A percentile compares a stretch with the other conserved stretches of the same genome.
Evolutionary conservation across 2,797 vertebrate genomes (phyloP).

Genomic region (Channallabes apus): DNA sequence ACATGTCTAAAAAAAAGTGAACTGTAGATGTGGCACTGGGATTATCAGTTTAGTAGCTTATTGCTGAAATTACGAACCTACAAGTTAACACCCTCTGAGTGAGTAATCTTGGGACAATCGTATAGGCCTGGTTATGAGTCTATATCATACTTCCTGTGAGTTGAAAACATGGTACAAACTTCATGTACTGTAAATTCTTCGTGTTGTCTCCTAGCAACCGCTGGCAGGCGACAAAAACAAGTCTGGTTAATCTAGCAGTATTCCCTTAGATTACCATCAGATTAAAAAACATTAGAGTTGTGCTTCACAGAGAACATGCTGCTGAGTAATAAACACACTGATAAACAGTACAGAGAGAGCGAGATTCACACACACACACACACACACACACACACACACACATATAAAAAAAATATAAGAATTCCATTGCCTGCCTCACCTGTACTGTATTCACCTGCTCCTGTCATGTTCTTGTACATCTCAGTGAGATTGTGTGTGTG

Average conservation of each 20-base stretch:
- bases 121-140: background rate
- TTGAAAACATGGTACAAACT: background rate
- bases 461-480: background rate
- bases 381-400: background rate
- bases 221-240: background rate
- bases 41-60: background rate
- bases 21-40: background rate
- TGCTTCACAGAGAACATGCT: background rate
- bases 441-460: constrained; percentile 1
- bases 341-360: background rate
- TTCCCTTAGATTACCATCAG: background rate
- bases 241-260: background rate
- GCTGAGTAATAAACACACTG: background rate
- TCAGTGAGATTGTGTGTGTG: no score
- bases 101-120: background rate
- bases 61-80: background rate
- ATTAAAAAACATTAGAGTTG: background rate
- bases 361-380: background rate
- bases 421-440: background rate
- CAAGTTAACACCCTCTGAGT: background rate
- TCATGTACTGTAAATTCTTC: no score
- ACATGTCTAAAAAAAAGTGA: background rate
- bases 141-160: background rate
- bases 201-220: background rate
- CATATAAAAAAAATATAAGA: background rate